These are phyloP conservation scores for Calliphora vomitoria DNA, from an alignment of 2,888 invertebrate species.

Conservation along the genomic window DNA sequence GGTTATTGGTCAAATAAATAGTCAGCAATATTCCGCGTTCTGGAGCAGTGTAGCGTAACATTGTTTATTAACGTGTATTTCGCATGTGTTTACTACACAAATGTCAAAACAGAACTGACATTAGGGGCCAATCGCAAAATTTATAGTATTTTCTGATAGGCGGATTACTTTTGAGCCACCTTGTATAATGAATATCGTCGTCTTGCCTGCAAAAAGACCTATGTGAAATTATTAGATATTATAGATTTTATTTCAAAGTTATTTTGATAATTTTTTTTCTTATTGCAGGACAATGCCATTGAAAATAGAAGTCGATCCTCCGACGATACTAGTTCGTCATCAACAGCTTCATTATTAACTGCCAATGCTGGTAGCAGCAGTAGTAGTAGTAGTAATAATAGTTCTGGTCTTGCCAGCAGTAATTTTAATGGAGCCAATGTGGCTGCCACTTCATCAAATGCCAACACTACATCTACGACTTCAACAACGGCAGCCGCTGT, in stretches of 20 bases:
- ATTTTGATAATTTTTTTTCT: conserved; percentile 24
- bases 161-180: no score
- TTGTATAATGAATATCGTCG: no score
- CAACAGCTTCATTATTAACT: conserved; percentile 64
- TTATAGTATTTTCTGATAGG: no score
- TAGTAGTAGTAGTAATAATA: conserved; percentile 72
- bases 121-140: no score
- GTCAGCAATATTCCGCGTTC: no score
- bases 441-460: conserved; percentile 51
- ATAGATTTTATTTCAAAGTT: not conserved
- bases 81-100: no score
- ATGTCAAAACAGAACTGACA: no score
- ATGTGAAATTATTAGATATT: no score
- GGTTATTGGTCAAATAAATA: no score
- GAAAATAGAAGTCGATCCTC: conserved; percentile 65
- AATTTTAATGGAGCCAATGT: conserved; percentile 33
- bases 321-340: conserved; percentile 55
- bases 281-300: conserved; percentile 61
- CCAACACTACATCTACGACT: conserved; percentile 72
- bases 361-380: conserved; percentile 58
- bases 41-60: no score
- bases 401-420: conserved; percentile 52
- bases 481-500: conserved; percentile 77
- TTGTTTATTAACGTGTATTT: no score
- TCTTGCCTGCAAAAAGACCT: no score